Base-by-base conservation (phyloP, 2,888 invertebrate genomes). In the Ischnus inquisitorius region DNA sequence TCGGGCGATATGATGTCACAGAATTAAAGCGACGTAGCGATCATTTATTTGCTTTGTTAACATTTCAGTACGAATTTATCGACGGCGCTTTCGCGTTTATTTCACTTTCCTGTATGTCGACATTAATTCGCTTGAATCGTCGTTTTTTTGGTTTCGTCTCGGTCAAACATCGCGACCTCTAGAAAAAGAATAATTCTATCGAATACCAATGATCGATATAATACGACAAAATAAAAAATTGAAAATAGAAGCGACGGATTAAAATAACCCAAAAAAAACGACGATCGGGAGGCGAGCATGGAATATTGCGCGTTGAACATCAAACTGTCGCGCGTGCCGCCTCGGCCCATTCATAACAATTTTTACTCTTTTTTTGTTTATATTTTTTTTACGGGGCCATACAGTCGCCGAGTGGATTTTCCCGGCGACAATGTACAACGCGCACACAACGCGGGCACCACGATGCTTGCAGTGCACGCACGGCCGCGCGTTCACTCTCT, bases 351-450 rank as follows among this genome's bases (percentile, higher is more conserved):
- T 77, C 77, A 77, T 83, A 83, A 83, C 83, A 43, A 34, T 34
- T 3, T 34, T 34, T 1, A 8, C 34, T 34, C 51, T 12, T 12
- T 43, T 43, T 46, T 46, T 54, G 19, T 54, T 54, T 64, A 39
- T 54, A 39, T 68, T 67, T 80, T 77, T 77, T 80, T 83, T 80
- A 83, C 80, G 68, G 72, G 67, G 64, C 51, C 67, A 60, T 76
- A 62, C 79, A 67, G 71, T 79, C 76, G 77, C 83, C 62, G 72
- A 83, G 77, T 74, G 80, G 68, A 83, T 80, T 80, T 72, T 39
- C 71, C 62, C 41, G 34, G 72, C 71, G 79, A 79, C 65, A 68
- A 69, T 51, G 69, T 72, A 51, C 76, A 72, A 41, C 76, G 71
- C 79, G 71, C 57, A 68, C 67, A 62, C 76, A 43, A 62, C 57